Evolutionary conservation across 2,888 invertebrate genomes (phyloP).

Genomic region (Eumacrocentrus americanus): DNA sequence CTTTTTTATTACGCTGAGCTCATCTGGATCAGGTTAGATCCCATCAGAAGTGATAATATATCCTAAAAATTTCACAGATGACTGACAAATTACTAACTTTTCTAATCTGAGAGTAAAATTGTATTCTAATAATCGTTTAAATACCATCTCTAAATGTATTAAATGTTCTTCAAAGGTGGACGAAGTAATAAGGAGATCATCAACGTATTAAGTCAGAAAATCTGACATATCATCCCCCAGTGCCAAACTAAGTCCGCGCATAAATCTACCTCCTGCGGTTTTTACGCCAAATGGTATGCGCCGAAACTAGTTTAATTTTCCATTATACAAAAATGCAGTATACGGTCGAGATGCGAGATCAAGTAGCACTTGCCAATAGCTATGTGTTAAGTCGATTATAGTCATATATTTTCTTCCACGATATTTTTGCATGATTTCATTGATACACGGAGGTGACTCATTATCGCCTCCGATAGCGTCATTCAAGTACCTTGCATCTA

Average conservation of each 20-base stretch:
- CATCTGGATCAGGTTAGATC: constrained; percentile 25
- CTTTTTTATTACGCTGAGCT: constrained; percentile 35
- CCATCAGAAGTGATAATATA: constrained; percentile 24
- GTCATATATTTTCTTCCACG: constrained; percentile 9
- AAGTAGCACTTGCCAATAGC: constrained; percentile 24
- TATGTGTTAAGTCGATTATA: constrained; percentile 20
- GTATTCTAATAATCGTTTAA: constrained; percentile 24
- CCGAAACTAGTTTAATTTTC: constrained; percentile 40
- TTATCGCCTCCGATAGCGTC: constrained; percentile 13
- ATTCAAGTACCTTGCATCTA: constrained; percentile 18
- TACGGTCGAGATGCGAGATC: constrained; percentile 6
- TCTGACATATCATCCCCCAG: constrained; percentile 41
- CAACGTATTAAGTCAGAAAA: constrained; percentile 44
- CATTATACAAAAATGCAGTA: constrained; percentile 39
- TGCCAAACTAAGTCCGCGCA: constrained; percentile 23
- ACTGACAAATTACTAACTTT: constrained; percentile 36
- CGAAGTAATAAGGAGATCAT: constrained; percentile 46
- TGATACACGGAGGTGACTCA: constrained; percentile 13
- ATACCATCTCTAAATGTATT: constrained; percentile 34
- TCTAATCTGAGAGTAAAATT: constrained; percentile 24
- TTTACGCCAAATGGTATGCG: constrained; percentile 48
- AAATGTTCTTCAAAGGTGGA: constrained; percentile 36
- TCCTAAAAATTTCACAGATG: constrained; percentile 34
- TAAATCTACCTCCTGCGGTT: constrained; percentile 39
- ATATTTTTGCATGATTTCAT: constrained; percentile 27